phyloP scores from a whole-genome alignment of 1,140 invertebrate genomes.

The Brachionus calyciflorus region DNA sequence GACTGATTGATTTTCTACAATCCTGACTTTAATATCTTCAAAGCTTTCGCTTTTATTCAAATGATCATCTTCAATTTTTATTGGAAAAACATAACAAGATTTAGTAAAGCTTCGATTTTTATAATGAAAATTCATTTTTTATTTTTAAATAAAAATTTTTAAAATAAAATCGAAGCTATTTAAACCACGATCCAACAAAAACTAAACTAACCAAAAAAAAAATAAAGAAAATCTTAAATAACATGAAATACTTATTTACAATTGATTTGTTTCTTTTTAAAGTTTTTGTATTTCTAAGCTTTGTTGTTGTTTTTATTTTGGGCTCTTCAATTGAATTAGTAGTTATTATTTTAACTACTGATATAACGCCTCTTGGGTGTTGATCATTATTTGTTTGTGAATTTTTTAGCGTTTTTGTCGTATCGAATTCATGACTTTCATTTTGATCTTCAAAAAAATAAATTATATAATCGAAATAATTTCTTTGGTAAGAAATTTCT shows the following conservation, averaged over 20 bases:
- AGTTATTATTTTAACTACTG: slow-evolving; percentile 30
- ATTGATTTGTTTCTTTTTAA: not conserved
- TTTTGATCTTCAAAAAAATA: not conserved
- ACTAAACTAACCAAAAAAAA: too few species aligned
- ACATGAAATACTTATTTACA: slow-evolving; percentile 11
- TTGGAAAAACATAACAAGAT: slow-evolving; percentile 1
- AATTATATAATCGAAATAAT: slow-evolving; percentile 10
- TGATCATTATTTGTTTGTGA: not conserved
- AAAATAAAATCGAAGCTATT: too few species aligned
- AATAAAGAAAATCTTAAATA: slow-evolving; percentile 4
- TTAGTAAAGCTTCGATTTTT: not conserved
- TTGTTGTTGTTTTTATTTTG: slow-evolving; percentile 4
- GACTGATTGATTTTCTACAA: not conserved
- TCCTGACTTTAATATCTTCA: not conserved
- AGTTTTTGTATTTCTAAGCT: not conserved
- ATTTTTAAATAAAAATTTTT: not conserved
- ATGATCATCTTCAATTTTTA: slow-evolving; percentile 4
- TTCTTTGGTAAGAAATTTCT: not conserved
- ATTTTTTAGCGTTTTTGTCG: not conserved
- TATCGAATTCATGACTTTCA: too few species aligned
- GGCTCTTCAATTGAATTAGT: not conserved
- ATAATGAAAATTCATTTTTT: slow-evolving; percentile 29
- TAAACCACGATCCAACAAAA: too few species aligned
- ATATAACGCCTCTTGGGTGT: slow-evolving; percentile 6
- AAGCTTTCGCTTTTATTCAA: not conserved